These are phyloP conservation scores for Carcina quercana DNA, from an alignment of 2,888 invertebrate species.

Conservation along the genomic window DNA sequence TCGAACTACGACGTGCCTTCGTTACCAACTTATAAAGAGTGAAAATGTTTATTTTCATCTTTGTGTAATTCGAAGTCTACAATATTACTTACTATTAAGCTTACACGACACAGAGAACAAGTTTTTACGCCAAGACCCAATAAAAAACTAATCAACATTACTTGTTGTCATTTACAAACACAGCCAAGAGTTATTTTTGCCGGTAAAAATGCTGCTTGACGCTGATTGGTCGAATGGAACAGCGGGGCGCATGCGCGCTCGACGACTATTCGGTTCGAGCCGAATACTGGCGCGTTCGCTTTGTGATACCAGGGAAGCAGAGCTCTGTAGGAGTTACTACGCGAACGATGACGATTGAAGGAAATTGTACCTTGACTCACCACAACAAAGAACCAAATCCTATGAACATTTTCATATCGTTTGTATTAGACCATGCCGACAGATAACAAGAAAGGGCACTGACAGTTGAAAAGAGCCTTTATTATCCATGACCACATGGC, in stretches of 20 bases:
- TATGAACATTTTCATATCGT: conserved; percentile 18
- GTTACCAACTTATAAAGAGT: no score
- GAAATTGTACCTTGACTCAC: conserved; percentile 23
- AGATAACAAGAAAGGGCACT: conserved; percentile 42
- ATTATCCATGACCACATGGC: conserved; percentile 17
- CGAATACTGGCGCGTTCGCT: conserved; percentile 72
- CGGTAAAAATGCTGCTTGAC: conserved; percentile 30
- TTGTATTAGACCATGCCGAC: conserved; percentile 48
- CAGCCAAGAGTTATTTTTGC: no score
- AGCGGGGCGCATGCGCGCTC: conserved; percentile 70
- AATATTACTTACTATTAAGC: no score
- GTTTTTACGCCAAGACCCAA: no score
- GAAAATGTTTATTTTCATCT: no score
- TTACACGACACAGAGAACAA: no score
- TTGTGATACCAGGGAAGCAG: conserved; percentile 69
- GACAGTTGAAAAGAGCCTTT: conserved; percentile 31
- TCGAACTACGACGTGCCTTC: conserved; percentile 51
- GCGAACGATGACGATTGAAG: conserved; percentile 16
- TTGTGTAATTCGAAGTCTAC: no score
- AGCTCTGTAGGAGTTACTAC: conserved; percentile 60
- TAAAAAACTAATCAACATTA: no score
- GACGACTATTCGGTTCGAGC: conserved; percentile 55
- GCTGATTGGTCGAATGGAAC: conserved; percentile 56
- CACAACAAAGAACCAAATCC: conserved; percentile 21
- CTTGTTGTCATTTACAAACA: no score